Evolutionary conservation across 1,140 invertebrate species (phyloP).

Genomic region (Danaus plexippus): DNA sequence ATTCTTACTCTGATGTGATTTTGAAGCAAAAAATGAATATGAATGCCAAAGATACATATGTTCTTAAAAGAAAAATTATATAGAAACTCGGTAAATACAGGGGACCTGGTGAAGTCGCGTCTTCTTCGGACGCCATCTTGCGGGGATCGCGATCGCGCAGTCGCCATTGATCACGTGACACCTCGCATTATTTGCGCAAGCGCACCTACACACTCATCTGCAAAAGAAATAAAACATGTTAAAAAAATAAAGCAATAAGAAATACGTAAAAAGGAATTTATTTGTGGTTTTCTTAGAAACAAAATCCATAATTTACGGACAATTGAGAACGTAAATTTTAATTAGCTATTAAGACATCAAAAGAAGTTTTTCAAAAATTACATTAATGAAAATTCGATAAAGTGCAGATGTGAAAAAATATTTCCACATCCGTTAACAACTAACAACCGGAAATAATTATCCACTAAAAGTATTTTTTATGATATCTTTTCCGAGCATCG

Average conservation of each 20-base stretch:
- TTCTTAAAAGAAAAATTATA: slow-evolving; percentile 9
- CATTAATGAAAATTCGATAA: slow-evolving; percentile 3
- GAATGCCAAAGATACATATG: neutral
- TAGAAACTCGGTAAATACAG: slow-evolving; percentile 35
- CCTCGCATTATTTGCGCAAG: slow-evolving; percentile 45
- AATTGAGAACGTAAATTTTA: too few species aligned
- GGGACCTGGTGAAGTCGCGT: slow-evolving; percentile 55
- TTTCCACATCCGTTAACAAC: too few species aligned
- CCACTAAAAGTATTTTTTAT: too few species aligned
- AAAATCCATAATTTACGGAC: too few species aligned
- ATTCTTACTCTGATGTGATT: too few species aligned
- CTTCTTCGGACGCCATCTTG: slow-evolving; percentile 58
- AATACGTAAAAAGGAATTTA: too few species aligned
- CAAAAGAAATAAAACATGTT: slow-evolving; percentile 17
- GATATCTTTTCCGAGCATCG: too few species aligned
- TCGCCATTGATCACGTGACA: slow-evolving; percentile 61
- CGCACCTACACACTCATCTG: slow-evolving; percentile 30
- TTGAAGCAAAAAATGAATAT: too few species aligned
- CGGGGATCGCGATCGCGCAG: slow-evolving; percentile 54
- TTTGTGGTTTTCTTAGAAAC: too few species aligned
- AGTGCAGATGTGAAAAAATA: neutral
- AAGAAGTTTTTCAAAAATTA: slow-evolving; percentile 3
- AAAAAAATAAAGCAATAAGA: too few species aligned
- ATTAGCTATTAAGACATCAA: too few species aligned
- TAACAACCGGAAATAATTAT: too few species aligned